These are phyloP conservation scores for Ictalurus furcatus DNA, from an alignment of 2,113 vertebrate genomes.

Conservation along the genomic window DNA sequence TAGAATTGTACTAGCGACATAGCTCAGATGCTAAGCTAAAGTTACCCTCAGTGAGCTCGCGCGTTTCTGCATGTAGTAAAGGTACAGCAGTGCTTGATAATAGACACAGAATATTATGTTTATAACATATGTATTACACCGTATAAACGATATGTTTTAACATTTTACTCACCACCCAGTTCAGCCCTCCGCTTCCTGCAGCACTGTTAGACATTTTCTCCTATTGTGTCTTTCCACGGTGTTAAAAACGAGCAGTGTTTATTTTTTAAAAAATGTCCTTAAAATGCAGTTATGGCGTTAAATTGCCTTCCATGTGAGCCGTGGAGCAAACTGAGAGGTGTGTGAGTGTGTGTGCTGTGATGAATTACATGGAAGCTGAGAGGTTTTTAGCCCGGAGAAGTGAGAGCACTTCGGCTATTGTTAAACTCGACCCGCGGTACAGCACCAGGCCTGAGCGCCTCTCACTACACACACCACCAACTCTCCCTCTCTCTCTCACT, in stretches of 20 bases:
- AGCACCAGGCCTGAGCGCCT: constrained; percentile 65
- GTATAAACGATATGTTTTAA: background rate
- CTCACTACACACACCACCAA: background rate
- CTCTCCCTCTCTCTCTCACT: background rate
- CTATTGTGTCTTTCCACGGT: constrained; percentile 66
- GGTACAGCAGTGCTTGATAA: background rate
- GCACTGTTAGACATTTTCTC: constrained; percentile 90
- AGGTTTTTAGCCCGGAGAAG: constrained; percentile 48
- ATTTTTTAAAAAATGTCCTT: constrained; percentile 39
- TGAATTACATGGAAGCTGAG: constrained; percentile 40
- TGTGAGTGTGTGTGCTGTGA: background rate
- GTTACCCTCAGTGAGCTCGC: background rate
- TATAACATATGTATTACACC: background rate
- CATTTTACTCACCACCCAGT: constrained; percentile 82
- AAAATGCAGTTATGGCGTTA: constrained; percentile 58
- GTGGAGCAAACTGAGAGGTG: constrained; percentile 44
- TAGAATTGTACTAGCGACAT: background rate
- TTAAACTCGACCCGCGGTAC: constrained; percentile 75
- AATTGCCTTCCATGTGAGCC: constrained; percentile 38
- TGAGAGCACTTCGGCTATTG: constrained; percentile 70
- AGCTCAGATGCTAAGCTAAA: constrained; percentile 1
- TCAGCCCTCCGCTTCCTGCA: constrained; percentile 77
- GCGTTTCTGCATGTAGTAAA: background rate
- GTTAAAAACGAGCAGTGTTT: constrained; percentile 52
- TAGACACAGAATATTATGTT: background rate